Evolutionary conservation across 1,140 invertebrate genomes (phyloP), one percentile per base, ranked within the genome.

Genomic region (Cherax quadricarinatus): DNA sequence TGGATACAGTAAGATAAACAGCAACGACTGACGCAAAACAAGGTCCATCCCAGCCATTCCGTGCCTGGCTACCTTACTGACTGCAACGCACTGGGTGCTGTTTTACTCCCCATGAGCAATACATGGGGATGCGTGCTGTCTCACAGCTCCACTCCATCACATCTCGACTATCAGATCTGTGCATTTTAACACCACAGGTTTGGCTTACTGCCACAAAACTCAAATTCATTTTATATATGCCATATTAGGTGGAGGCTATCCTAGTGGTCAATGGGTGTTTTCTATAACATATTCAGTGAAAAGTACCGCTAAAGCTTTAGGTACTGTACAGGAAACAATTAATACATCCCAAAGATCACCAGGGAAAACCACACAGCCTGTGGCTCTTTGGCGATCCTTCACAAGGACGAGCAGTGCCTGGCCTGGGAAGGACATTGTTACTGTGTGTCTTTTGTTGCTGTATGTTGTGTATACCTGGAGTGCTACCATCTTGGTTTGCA

Each of bases 91-190:
- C 90, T 91, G 90, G 53, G 90, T 91, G 90, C 90, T 91, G 90
- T 91, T 91, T 91, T 91, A 91, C 78, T 91, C 90, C 90, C 90
- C 84, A 86, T 48, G 82, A 57, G 41, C 18, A 60, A 90, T 85
- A 7, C 66, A 81, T 78, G 90, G 90, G 90, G 85, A 91, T 87
- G 90, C 57, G 90, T 91, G 90, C 90, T 91, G 90, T 91, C 90
- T 91, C 90, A 91, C 90, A 91, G 90, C 90, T 86, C 88, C 84
- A 91, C 90, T 91, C 90, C 90, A 91, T 91, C 90, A 91, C 90
- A 91, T 91, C 84, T 82, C 90, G 90, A 91, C 90, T 91, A 91
- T 91, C 90, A 91, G 90, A 91, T 91, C 90, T 86, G 90, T 91
- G 73, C 70, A 91, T 49, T 81, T 66, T 78, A 48, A 86, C 73